These are phyloP conservation scores for Saccopteryx leptura DNA, from an alignment of 2,113 vertebrate genomes.

Conservation along the genomic window DNA sequence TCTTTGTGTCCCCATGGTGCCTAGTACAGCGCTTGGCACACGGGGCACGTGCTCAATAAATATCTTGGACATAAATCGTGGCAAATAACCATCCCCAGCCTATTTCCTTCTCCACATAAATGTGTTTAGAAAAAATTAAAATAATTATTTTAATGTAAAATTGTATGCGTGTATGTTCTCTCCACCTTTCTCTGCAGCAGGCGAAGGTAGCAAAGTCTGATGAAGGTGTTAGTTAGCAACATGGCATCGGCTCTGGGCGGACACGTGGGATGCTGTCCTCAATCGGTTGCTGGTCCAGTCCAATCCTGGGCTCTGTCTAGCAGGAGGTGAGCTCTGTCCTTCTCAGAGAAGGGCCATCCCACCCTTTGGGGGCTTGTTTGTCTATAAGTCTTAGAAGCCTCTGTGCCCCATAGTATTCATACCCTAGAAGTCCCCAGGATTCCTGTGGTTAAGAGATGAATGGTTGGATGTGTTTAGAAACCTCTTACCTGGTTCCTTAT, in stretches of 20 bases:
- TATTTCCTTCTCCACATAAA: not conserved
- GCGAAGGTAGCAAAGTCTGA: not conserved
- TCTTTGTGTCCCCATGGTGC: not conserved
- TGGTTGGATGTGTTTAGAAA: not conserved
- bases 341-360: not conserved
- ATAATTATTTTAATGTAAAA: conserved; percentile 13
- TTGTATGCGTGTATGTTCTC: not conserved
- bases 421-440: not conserved
- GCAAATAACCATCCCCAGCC: not conserved
- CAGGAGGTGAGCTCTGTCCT: not conserved
- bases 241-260: not conserved
- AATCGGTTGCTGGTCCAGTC: not conserved
- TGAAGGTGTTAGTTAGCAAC: not conserved
- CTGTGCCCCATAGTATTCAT: not conserved
- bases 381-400: not conserved
- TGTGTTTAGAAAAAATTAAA: conserved; percentile 10
- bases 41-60: accelerated
- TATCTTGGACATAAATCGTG: not conserved
- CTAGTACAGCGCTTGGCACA: not conserved
- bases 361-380: not conserved
- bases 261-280: not conserved
- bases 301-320: not conserved
- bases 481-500: not conserved
- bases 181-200: not conserved
- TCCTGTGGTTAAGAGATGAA: not conserved